Evolutionary conservation across 2,113 vertebrate genomes (phyloP).

Genomic region (Chlorocebus sabaeus): DNA sequence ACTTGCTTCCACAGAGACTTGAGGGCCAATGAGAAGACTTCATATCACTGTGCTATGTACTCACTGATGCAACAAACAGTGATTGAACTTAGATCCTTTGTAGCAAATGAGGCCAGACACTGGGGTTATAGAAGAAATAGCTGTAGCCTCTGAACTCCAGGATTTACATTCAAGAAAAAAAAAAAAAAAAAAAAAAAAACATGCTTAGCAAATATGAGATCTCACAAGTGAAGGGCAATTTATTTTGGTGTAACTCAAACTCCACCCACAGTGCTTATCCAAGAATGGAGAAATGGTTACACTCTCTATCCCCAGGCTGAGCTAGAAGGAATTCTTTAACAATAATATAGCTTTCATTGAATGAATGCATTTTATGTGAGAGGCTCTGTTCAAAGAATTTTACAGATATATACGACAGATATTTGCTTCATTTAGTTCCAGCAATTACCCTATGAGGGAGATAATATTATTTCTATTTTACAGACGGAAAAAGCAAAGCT

Average conservation of each 20-base stretch:
- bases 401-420: not conserved
- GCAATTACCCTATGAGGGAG: not conserved
- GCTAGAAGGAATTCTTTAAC: not conserved
- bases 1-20: not conserved
- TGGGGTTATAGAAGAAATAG: not conserved
- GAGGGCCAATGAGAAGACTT: not conserved
- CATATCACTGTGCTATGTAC: not conserved
- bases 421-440: constrained; percentile 20
- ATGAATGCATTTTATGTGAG: not conserved
- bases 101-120: not conserved
- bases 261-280: not conserved
- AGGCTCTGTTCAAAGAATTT: not conserved
- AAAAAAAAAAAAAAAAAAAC: not conserved
- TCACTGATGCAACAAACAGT: not conserved
- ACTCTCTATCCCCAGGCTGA: not conserved
- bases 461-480: constrained; percentile 39
- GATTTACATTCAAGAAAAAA: not conserved
- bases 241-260: not conserved
- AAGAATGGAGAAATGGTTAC: not conserved
- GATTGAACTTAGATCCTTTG: not conserved
- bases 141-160: not conserved
- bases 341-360: not conserved
- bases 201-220: not conserved
- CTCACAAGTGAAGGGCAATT: not conserved
- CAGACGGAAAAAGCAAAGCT: constrained; percentile 18